Base-by-base conservation (phyloP, 2,888 invertebrate species). In the Sceliomorpha sp. region DNA sequence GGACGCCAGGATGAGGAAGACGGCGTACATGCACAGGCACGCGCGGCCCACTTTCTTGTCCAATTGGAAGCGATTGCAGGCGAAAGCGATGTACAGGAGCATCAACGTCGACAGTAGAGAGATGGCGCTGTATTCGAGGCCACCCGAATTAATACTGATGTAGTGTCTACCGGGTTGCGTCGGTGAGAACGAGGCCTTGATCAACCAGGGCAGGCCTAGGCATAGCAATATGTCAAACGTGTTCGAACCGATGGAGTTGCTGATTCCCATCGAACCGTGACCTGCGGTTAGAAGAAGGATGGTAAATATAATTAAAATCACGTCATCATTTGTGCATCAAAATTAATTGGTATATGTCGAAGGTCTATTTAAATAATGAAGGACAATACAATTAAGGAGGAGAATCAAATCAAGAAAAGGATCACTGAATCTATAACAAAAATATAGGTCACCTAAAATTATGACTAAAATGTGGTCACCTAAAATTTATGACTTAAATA, bases 221-320 rank as follows among this genome's bases (percentile, higher is more conserved):
- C 96, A 96, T 34, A 96, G 89, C n/a, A 96, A 89, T 73, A 96
- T 96, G 85, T 96, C 96, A 85, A 96, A 96, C 1, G 96, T 96
- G 84, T 96, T 96, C 15, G 96, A 96, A 45, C 96, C 96, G 78
- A 96, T 95, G 1, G 96, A 95, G 88, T 96, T 96, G 87, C 95
- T 95, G 76, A 96, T 95, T 12, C 96, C 96, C 96, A 96, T 96
- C 27, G 96, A 95, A 55, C 96, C 96, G 81, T 95, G 94, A 70
- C 96, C 96, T 95, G 88, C 39, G 86, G 84, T 59, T 50, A 63
- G 70, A 77, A 60, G 31, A 34, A 27, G 29, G 1, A 17, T 10
- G 5, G 37, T 45, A 12, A 36, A 24, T 27, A 14, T 24, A 20
- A 2, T 20, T 27, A 34, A n/a, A n/a, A n/a, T n/a, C n/a, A n/a